Conservation (phyloP, 2,113 vertebrate species). For the Herpetotheres cachinnans region DNA sequence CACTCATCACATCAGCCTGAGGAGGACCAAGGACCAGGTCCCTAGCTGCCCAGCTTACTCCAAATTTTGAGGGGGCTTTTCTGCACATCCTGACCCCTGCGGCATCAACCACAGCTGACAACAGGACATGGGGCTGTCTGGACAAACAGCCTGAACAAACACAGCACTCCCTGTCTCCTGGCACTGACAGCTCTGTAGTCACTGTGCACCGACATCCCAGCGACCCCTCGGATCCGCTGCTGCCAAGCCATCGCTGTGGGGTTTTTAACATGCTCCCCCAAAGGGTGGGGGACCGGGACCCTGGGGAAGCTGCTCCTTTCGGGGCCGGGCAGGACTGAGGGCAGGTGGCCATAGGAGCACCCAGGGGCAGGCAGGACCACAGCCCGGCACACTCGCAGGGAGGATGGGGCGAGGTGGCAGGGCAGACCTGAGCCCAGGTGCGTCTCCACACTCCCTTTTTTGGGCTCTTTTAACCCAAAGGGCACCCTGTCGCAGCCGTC, state of each 20-base stretch:
- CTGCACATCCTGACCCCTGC: neutral
- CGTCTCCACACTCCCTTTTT: accelerated
- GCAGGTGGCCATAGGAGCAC: accelerated
- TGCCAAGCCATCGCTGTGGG: accelerated
- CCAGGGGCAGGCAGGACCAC: neutral
- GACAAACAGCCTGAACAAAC: neutral
- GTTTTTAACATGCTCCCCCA: neutral
- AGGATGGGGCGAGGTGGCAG: accelerated
- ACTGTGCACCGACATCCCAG: accelerated
- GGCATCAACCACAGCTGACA: neutral
- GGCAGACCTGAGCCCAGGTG: neutral
- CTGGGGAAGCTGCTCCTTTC: neutral
- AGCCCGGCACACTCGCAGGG: neutral
- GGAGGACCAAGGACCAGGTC: neutral
- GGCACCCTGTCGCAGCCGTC: accelerated
- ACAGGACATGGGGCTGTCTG: neutral
- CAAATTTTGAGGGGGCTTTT: neutral
- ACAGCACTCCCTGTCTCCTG: neutral
- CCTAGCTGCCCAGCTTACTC: neutral
- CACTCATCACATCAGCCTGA: neutral
- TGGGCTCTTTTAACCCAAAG: neutral
- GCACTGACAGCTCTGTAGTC: neutral
- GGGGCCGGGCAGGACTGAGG: neutral
- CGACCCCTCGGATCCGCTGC: accelerated
- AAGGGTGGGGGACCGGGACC: accelerated